Evolutionary conservation across 2,113 vertebrate genomes (phyloP), one percentile per base, ranked within the genome.

Genomic region (Sitta europaea): DNA sequence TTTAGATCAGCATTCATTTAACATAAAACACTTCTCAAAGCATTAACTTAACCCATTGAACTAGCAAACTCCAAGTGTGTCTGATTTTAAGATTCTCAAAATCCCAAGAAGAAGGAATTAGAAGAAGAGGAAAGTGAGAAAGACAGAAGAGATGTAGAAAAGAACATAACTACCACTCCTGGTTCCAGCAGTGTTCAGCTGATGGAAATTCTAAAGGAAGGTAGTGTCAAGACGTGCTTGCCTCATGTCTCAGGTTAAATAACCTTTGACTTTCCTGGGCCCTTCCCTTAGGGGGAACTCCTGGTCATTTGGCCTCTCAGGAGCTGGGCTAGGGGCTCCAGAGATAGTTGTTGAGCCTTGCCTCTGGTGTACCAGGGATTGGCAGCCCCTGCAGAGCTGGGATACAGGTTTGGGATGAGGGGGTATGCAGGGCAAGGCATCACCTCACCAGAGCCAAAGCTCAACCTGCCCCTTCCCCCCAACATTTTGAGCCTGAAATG

Each of bases 401-500:
- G 18, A 22, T 28, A 18, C 14, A 12, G 36, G 18, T 14, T 27
- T 15, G 42, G 29, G 17, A 8, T 48, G 20, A 57, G 50, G 50
- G 31, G 20, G 16, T 8, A 27, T 36, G 62, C 19, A 25, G 36
- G 50, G 58, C 40, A 63, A n/a, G 22, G 21, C 53, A 48, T 35
- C 70, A 3, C 35, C 50, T 40, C 82, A 40, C 35, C 59, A 48
- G 59, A 48, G 59, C 59, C 59, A 29, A 48, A 24, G 59, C 59
- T 24, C 2, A 3, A 22, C 17, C 45, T 59, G 22, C 22, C 33
- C 27, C 62, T 76, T 51, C 12, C 62, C 62, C 22, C 2, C 7
- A 6, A 1, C 2, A 1, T 40, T 42, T 42, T 0, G 1, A 43
- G 45, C 72, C 45, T 9, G 5, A 76, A 67, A 23, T 67, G 6